A percentile compares a stretch with the other conserved stretches of the same genome.
These are phyloP conservation scores for Cybosia mesomella DNA, from an alignment of 2,888 invertebrate species.

Conservation along the genomic window DNA sequence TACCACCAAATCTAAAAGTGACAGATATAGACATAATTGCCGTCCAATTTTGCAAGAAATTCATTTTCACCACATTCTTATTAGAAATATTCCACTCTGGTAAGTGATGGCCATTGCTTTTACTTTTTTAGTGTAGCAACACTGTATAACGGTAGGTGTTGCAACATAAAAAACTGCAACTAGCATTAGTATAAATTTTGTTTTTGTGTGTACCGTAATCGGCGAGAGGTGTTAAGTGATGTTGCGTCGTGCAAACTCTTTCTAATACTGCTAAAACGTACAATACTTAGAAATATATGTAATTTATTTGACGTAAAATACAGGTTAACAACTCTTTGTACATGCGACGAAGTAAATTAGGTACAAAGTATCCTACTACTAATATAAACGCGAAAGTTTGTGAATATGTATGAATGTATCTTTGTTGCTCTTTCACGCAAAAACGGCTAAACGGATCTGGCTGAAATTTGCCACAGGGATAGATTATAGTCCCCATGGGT, in stretches of 20 bases:
- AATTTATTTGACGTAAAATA: no score
- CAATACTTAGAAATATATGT: no score
- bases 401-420: no score
- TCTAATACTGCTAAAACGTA: slow-evolving; percentile 6
- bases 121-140: slow-evolving; percentile 45
- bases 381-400: no score
- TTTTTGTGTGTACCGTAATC: slow-evolving; percentile 11
- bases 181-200: slow-evolving; percentile 24
- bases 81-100: slow-evolving; percentile 16
- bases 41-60: slow-evolving; percentile 30
- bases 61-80: slow-evolving; percentile 22
- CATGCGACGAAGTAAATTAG: no score
- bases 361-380: no score
- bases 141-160: slow-evolving; percentile 29
- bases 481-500: no score
- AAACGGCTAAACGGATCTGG: no score
- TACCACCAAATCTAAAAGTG: slow-evolving; percentile 32
- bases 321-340: no score
- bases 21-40: slow-evolving; percentile 18
- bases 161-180: slow-evolving; percentile 36
- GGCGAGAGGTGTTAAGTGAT: slow-evolving; percentile 16
- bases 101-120: slow-evolving; percentile 39
- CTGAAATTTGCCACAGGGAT: no score
- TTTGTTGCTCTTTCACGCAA: no score
- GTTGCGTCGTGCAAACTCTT: slow-evolving; percentile 2